Conservation (phyloP, 1,140 invertebrate genomes). For the Orussus abietinus region DNA sequence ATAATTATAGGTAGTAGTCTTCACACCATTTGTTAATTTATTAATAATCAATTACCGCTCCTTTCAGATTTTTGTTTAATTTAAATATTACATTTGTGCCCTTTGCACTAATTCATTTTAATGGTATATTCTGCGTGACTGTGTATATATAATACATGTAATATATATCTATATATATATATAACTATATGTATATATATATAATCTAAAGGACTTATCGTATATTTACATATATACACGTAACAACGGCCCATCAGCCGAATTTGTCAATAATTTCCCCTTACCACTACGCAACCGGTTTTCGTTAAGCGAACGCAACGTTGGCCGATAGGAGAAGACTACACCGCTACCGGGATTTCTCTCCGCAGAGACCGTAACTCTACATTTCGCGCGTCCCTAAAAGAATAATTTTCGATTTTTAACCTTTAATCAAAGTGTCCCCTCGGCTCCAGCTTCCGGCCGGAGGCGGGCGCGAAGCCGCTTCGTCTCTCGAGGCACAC, state of each 20-base stretch:
- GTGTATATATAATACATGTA: conserved; percentile 44
- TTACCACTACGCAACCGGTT: conserved; percentile 18
- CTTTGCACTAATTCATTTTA: conserved; percentile 45
- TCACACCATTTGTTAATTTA: conserved; percentile 51
- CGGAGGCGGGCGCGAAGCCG: too few species aligned
- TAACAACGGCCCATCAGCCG: conserved; percentile 36
- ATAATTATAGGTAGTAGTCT: conserved; percentile 53
- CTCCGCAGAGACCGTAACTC: not conserved
- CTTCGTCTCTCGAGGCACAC: too few species aligned
- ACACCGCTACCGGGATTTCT: not conserved
- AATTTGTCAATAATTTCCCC: conserved; percentile 27
- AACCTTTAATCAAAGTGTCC: too few species aligned
- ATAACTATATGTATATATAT: conserved; percentile 38
- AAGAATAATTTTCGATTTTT: conserved; percentile 6
- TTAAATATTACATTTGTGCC: conserved; percentile 53
- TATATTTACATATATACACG: conserved; percentile 54
- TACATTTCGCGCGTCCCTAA: not conserved
- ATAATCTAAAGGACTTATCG: conserved; percentile 45
- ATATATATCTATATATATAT: conserved; percentile 29
- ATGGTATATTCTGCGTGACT: conserved; percentile 41
- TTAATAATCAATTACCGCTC: conserved; percentile 40
- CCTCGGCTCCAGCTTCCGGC: too few species aligned
- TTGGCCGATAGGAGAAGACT: not conserved
- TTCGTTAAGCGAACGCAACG: conserved; percentile 15
- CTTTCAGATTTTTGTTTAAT: conserved; percentile 23